These are phyloP conservation scores for Drosophila rellima DNA, from an alignment of 2,888 invertebrate genomes.

Conservation along the genomic window DNA sequence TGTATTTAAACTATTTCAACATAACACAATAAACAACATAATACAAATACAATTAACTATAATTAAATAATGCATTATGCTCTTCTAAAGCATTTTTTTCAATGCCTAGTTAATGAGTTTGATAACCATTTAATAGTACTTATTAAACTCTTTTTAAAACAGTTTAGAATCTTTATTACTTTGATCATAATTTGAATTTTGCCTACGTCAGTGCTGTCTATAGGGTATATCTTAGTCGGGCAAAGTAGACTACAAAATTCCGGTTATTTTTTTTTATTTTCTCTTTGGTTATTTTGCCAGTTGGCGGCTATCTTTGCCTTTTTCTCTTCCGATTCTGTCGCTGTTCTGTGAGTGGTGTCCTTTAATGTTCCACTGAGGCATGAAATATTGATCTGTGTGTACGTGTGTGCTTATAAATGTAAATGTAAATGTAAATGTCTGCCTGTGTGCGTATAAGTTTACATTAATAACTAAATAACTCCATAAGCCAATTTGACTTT, in stretches of 20 bases:
- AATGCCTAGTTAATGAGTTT: no score
- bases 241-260: neutral
- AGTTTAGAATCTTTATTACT: neutral
- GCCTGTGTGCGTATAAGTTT: slow-evolving; percentile 7
- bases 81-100: no score
- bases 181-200: neutral
- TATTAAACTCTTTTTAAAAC: no score
- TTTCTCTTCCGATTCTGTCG: slow-evolving; percentile 58
- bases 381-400: slow-evolving; percentile 72
- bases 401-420: neutral
- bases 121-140: no score
- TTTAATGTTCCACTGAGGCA: slow-evolving; percentile 56
- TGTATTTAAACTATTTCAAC: no score
- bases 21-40: no score
- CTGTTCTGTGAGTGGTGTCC: slow-evolving; percentile 49
- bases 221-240: neutral
- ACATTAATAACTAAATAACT: slow-evolving; percentile 27
- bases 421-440: neutral
- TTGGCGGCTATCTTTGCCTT: slow-evolving; percentile 52
- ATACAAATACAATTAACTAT: no score
- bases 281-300: slow-evolving; percentile 15
- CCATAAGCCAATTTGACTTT: slow-evolving; percentile 4
- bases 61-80: neutral
- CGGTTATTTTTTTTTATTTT: slow-evolving; percentile 32
- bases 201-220: neutral